Evolutionary conservation across 2,113 vertebrate genomes (phyloP).

Genomic region (Lepidothrix coronata): DNA sequence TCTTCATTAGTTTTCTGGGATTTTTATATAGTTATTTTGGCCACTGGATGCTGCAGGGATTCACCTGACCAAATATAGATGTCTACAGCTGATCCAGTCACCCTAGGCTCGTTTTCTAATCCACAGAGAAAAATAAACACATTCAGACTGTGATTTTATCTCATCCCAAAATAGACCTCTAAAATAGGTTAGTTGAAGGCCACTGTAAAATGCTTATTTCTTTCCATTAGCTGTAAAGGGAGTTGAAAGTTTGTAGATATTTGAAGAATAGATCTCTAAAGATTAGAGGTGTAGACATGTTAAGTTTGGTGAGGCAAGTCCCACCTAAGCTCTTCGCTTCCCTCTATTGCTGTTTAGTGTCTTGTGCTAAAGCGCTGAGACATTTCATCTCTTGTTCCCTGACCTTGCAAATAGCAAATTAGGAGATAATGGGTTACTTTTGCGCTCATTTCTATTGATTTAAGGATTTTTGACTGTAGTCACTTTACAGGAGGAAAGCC

Average conservation of each 20-base stretch:
- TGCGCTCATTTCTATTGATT: not conserved
- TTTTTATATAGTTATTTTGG: conserved; percentile 13
- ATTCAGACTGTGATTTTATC: conserved; percentile 14
- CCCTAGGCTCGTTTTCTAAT: conserved; percentile 13
- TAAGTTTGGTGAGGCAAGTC: not conserved
- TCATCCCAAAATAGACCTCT: conserved; percentile 17
- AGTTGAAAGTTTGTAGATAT: not conserved
- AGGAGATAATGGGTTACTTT: not conserved
- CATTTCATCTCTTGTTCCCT: not conserved
- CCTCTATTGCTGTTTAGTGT: not conserved
- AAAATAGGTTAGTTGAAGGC: conserved; percentile 7
- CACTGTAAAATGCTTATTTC: not conserved
- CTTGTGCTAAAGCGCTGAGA: not conserved
- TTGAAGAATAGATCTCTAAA: not conserved
- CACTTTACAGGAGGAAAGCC: not conserved
- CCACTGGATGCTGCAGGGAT: not conserved
- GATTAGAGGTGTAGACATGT: not conserved
- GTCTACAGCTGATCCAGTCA: conserved; percentile 19
- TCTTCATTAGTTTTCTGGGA: not conserved
- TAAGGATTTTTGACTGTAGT: not conserved
- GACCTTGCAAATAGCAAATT: not conserved
- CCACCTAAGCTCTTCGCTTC: not conserved
- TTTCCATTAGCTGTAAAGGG: not conserved
- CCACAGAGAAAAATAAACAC: conserved; percentile 39
- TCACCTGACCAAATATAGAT: conserved; percentile 63